Base-by-base conservation (phyloP, 2,797 vertebrate species). In the Lacerta agilis region DNA sequence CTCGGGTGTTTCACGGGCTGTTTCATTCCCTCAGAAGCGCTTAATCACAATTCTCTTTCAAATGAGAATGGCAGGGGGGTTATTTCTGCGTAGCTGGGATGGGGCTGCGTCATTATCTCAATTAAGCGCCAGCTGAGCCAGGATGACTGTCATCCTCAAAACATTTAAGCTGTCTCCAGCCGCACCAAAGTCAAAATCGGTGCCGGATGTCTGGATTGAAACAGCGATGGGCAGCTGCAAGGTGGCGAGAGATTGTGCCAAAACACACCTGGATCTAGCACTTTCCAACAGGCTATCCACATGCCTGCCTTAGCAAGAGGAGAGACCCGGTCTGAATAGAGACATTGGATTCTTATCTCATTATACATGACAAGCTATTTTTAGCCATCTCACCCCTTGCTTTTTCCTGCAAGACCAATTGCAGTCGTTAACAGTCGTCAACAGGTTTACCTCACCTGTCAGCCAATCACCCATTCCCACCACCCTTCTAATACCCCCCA, bases 71-170 rank as follows among this genome's bases (percentile, higher is more conserved):
- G 76, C 66, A 84, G 87, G 29, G 67, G 41, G 72, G 29, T 43
- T 84, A 43, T 84, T 88, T 83, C 79, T 79, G 55, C 79, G 17
- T 13, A 41, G 45, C 75, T 25, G 38, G 77, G 61, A 61, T 33
- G 69, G 66, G 49, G 33, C 66, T 45, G 87, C 82, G 61, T 88
- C 76, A 79, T 88, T 84, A 84, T 84, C 45, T 72, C 75, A 87
- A 83, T 84, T 88, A 88, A 88, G 11, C 38, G 38, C 66, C 87
- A 88, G 87, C 49, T 84, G 87, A 88, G 66, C 82, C 49, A 61
- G 66, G 76, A 84, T 84, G 71, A 84, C 38, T 88, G 75, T 88
- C 67, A 72, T 84, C 76, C 49, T 79, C 38, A 90, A 88, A 81
- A n/a, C 87, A 73, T 66, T 84, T 79, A 27, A 82, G 15, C 10